Base-by-base conservation (phyloP, 2,797 vertebrate species). In the Anguilla anguilla region DNA sequence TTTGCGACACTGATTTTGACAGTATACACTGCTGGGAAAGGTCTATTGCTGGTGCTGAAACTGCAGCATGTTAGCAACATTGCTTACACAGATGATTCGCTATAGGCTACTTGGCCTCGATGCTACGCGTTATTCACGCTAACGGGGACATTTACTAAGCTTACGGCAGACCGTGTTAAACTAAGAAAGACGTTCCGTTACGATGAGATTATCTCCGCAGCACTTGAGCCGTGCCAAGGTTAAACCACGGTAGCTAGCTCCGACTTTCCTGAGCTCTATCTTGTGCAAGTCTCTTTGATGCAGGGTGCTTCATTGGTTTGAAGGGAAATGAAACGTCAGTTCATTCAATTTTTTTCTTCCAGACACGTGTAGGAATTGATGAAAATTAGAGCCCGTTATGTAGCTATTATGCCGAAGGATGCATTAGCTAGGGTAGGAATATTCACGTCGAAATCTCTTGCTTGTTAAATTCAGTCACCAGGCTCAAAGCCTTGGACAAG, bases 211-310 rank as follows among this genome's bases (percentile, higher is more conserved):
- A 46, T 81, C 39, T 22, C 77, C 39, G 77, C 77, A 81, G 77
- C 6, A 46, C 43, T 81, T 81, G 19, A 43, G 39, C 77, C 77
- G 77, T 49, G 35, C 77, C 77, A 81, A 81, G 77, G 77, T 81
- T 81, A 81, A 81, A 81, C 43, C 35, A 49, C 35, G 77, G 19
- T 46, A 81, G 77, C 69, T 31, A 31, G 31, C 39, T 22, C 1
- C 43, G 35, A 49, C 77, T 81, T 22, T 46, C 39, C 13, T 81
- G 39, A 22, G 77, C 39, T 77, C 77, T 43, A 49, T 81, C 35
- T 77, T 43, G 74, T 5, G 74, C 74, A 7, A 9, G 2, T 72
- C 6, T 43, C 2, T 49, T 46, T 81, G 39, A 81, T 81, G 17
- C 39, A 81, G 3, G 1, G 77, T 9, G 77, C 77, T 81, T 81